Percentiles rank a stretch among this genome's conserved stretches.
Evolutionary conservation across 2,113 vertebrate genomes (phyloP).

Genomic region (Triplophysa tibetana): DNA sequence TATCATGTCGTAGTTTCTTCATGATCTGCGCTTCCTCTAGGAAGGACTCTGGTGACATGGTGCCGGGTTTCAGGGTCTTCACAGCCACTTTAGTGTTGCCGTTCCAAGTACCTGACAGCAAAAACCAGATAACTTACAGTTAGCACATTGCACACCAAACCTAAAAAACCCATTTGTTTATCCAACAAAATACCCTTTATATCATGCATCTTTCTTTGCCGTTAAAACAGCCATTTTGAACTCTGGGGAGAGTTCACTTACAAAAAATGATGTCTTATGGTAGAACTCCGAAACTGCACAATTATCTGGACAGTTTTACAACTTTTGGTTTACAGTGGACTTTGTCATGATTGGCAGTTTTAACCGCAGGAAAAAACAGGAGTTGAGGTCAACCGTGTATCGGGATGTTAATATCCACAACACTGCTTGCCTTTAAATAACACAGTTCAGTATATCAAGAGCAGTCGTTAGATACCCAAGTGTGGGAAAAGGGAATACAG

Average conservation of each 20-base stretch:
- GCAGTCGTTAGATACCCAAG: too few species aligned
- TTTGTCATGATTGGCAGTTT: slow-evolving; percentile 5
- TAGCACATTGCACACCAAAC: slow-evolving; percentile 8
- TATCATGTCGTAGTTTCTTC: slow-evolving; percentile 97
- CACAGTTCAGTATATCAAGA: not conserved
- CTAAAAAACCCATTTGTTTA: slow-evolving; percentile 19
- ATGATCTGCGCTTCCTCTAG: slow-evolving; percentile 98
- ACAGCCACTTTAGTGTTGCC: slow-evolving; percentile 99
- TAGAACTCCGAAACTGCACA: not conserved
- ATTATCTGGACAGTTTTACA: too few species aligned
- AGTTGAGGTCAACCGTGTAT: not conserved
- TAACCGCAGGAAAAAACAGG: not conserved
- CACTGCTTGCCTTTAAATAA: slow-evolving; percentile 14
- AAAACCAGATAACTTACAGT: slow-evolving; percentile 1
- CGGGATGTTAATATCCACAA: not conserved
- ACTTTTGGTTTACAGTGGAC: not conserved
- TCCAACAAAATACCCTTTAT: not conserved
- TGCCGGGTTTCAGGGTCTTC: slow-evolving; percentile 96
- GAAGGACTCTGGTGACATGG: slow-evolving; percentile 98
- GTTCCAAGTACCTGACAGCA: slow-evolving; percentile 88
- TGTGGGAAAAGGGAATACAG: too few species aligned
- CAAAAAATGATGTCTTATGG: too few species aligned
- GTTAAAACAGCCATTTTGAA: slow-evolving; percentile 16
- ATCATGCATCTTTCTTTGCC: not conserved
- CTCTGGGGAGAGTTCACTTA: too few species aligned